Percentiles rank a stretch among this genome's conserved stretches.
Conservation (phyloP, 2,113 vertebrate genomes). For the Gasterosteus nipponicus region DNA sequence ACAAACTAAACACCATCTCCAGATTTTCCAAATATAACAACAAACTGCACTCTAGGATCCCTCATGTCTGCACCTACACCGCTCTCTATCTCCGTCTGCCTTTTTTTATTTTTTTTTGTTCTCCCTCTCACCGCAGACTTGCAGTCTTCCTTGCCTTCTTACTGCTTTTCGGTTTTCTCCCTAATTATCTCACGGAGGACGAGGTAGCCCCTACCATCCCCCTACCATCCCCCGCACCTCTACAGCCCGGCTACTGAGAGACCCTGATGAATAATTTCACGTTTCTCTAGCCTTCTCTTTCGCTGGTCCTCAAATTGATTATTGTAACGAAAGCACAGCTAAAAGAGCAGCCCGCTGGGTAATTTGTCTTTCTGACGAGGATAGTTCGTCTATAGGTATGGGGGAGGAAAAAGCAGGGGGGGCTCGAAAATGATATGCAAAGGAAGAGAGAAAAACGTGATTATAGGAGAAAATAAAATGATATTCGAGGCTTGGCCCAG, state of each 20-base stretch:
- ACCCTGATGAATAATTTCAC: conserved; percentile 82
- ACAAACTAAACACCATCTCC: conserved; percentile 67
- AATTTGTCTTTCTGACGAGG: conserved; percentile 77
- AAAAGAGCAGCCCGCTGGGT: conserved; percentile 75
- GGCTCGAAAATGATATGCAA: conserved; percentile 56
- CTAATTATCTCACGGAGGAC: conserved; percentile 73
- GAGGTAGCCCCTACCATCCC: conserved; percentile 71
- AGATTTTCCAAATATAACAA: conserved; percentile 72
- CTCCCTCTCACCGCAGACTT: conserved; percentile 27
- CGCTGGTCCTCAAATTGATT: conserved; percentile 79
- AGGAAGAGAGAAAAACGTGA: conserved; percentile 57
- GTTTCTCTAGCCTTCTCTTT: conserved; percentile 74
- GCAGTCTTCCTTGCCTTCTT: conserved; percentile 34
- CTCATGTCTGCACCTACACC: conserved; percentile 41
- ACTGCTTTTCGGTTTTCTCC: conserved; percentile 64
- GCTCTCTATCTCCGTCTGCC: conserved; percentile 35
- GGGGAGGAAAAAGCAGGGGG: conserved; percentile 40
- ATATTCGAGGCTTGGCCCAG: conserved; percentile 59
- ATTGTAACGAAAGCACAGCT: conserved; percentile 76
- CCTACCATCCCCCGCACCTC: conserved; percentile 73
- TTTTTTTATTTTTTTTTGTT: neutral
- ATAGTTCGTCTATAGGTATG: conserved; percentile 52
- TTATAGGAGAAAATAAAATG: conserved; percentile 65
- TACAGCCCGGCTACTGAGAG: conserved; percentile 50
- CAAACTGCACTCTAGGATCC: conserved; percentile 46